Base-by-base conservation (phyloP, 2,888 invertebrate species). In the Sinopyrophorus schimmeli region DNA sequence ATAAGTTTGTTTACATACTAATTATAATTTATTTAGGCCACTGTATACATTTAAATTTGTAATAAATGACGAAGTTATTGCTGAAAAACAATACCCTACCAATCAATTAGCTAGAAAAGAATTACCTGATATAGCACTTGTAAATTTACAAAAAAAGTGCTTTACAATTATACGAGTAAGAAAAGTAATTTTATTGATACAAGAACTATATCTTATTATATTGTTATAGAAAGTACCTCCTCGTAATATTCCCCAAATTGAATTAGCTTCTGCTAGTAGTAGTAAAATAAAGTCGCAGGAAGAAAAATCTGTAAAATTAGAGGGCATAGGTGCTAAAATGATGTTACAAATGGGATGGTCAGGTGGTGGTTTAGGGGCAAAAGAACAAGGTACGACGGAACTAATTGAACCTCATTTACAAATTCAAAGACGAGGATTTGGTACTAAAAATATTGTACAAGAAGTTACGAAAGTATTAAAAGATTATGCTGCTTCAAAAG, bases 341-440 rank as follows among this genome's bases (percentile, higher is more conserved):
- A 34, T 53, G 35, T 9, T 27, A 7, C 27, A 37, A 32, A 53
- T 53, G 53, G 48, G 48, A 2, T 53, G 53, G 53, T 21, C 43
- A 2, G 53, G 48, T 11, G 43, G 43, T n/a, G 53, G 53, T 5
- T 20, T 53, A 27, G 53, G 53, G 2, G 20, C 40, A 6, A 9
- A 44, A 34, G 53, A 24, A 35, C 44, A 53, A 31, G 53, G 53
- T 5, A 14, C 18, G 1, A 40, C 32, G 1, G 31, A 42, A n/a
- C 30, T 53, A 7, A 17, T 48, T 16, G 11, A 48, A 16, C 30
- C 47, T 7, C 18, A 26, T 16, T 18, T 38, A 6, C 48, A 53
- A 11, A 40, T 48, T 14, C 21, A 53, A 3, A 37, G 48, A 5
- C 44, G 40, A 37, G 53, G 53, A 4, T 39, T 53, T 1, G 53